These are phyloP conservation scores for Gopherus evgoodei DNA, from an alignment of 2,113 vertebrate genomes.

Conservation along the genomic window DNA sequence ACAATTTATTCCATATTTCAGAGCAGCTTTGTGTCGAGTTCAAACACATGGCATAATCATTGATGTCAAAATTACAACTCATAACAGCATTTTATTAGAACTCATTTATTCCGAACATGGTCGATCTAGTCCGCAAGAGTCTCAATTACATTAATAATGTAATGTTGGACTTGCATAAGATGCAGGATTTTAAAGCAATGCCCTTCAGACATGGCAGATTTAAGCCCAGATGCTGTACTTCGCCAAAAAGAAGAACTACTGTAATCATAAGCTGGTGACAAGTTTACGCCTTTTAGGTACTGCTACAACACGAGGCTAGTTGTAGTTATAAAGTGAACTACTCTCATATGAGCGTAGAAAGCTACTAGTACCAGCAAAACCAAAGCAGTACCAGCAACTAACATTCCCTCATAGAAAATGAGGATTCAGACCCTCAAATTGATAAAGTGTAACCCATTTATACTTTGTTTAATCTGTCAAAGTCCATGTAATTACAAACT, in stretches of 20 bases:
- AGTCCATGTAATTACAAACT: background rate
- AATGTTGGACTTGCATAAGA: background rate
- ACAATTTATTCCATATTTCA: background rate
- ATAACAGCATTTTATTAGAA: background rate
- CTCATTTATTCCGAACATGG: fast-evolving
- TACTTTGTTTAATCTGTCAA: too few species aligned
- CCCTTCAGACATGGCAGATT: background rate
- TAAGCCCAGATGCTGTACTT: background rate
- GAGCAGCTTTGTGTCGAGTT: background rate
- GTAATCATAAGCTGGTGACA: background rate
- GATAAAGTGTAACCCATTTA: background rate
- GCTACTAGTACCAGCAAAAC: background rate
- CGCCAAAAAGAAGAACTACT: background rate
- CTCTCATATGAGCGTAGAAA: background rate
- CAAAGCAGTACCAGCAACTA: background rate
- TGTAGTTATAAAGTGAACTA: background rate
- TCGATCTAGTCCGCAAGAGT: background rate
- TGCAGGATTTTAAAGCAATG: background rate
- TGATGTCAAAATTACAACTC: background rate
- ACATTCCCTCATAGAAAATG: background rate
- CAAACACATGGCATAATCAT: background rate
- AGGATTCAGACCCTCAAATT: background rate
- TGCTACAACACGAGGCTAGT: background rate
- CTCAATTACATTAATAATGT: background rate
- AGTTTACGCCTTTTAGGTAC: background rate